Evolutionary conservation across 2,888 invertebrate species (phyloP).

Genomic region (Myopa tessellatipennis): DNA sequence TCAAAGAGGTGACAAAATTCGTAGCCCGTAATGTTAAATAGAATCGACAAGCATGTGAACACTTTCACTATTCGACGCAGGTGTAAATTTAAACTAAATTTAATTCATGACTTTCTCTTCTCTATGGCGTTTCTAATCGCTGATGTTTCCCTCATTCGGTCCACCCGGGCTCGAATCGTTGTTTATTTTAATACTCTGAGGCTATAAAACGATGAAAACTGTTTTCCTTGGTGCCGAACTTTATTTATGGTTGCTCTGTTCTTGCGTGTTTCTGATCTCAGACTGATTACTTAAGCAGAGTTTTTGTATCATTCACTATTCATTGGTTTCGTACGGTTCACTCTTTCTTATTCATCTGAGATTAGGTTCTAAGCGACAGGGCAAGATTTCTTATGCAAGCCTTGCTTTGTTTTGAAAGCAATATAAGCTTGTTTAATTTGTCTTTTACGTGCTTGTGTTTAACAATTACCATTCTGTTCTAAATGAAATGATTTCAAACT

Average conservation of each 20-base stretch:
- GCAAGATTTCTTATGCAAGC: constrained; percentile 12
- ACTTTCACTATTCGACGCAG: constrained; percentile 22
- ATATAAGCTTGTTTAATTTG: constrained; percentile 45
- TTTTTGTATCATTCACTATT: background rate
- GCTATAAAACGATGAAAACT: constrained; percentile 12
- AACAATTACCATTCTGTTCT: constrained; percentile 37
- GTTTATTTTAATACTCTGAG: constrained; percentile 14
- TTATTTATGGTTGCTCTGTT: constrained; percentile 18
- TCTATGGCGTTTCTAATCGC: constrained; percentile 8
- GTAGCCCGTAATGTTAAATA: background rate
- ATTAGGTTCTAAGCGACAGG: background rate
- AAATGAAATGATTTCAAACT: constrained; percentile 8
- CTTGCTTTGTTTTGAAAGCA: background rate
- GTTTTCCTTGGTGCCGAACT: constrained; percentile 19
- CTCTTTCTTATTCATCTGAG: background rate
- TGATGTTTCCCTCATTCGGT: constrained; percentile 6
- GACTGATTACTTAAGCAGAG: constrained; percentile 14
- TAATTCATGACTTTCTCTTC: constrained; percentile 34
- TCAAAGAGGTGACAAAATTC: background rate
- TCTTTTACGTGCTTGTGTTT: constrained; percentile 52
- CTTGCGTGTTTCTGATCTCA: constrained; percentile 30
- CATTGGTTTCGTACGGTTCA: background rate
- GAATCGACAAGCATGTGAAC: background rate
- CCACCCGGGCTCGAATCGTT: background rate
- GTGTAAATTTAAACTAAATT: constrained; percentile 41